phyloP scores from a whole-genome alignment of 2,888 invertebrate species.

The Mesoligia furuncula region DNA sequence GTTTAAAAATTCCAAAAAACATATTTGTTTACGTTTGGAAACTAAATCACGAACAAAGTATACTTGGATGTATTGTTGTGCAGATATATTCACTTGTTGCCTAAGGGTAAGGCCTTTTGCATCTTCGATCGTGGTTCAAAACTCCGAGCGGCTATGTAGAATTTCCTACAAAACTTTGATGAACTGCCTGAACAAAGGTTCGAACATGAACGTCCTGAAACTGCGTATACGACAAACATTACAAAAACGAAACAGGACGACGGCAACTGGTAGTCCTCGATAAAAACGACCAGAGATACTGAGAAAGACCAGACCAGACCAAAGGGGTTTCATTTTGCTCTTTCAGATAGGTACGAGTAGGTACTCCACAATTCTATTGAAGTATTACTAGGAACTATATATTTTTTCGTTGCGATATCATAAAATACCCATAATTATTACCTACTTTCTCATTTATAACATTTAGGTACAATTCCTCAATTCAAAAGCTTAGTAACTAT shows the following conservation, averaged over 20 bases:
- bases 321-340: background rate
- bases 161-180: background rate
- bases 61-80: constrained; percentile 2
- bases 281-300: background rate
- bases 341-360: background rate
- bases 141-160: background rate
- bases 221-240: background rate
- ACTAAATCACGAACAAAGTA: background rate
- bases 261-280: no score
- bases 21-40: background rate
- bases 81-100: background rate
- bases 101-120: background rate
- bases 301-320: background rate
- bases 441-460: background rate
- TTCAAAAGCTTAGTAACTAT: background rate
- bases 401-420: background rate
- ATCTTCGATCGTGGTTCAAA: background rate
- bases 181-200: background rate
- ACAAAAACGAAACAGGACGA: background rate
- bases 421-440: background rate
- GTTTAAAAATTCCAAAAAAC: background rate
- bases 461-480: background rate
- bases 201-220: background rate
- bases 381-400: background rate
- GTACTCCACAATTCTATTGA: background rate